Evolutionary conservation across 2,888 invertebrate species (phyloP).

Genomic region (Scaptomyza flava): DNA sequence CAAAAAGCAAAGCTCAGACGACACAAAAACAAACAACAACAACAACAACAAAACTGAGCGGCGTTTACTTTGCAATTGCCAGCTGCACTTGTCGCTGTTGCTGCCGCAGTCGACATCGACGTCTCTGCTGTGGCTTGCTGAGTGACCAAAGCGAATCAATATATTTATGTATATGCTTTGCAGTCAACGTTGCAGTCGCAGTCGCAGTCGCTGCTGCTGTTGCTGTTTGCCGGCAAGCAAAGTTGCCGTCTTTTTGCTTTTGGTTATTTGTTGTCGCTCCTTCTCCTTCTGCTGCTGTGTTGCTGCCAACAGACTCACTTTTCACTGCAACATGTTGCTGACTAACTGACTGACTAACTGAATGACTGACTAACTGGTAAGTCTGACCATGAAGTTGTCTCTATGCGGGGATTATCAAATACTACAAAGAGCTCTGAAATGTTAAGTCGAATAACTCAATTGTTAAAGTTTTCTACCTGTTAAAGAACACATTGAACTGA

Average conservation of each 20-base stretch:
- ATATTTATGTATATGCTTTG: conserved; percentile 51
- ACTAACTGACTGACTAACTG: conserved; percentile 51
- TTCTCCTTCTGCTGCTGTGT: conserved; percentile 12
- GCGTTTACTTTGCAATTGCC: conserved; percentile 50
- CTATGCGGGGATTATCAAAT: conserved; percentile 50
- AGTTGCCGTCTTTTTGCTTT: conserved; percentile 66
- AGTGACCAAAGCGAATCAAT: conserved; percentile 76
- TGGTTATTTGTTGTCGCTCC: conserved; percentile 18
- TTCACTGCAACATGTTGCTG: conserved; percentile 65
- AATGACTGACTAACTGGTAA: conserved; percentile 32
- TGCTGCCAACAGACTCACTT: conserved; percentile 67
- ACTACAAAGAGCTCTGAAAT: conserved; percentile 29
- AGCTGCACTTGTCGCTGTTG: conserved; percentile 54
- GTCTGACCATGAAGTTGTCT: conserved; percentile 47
- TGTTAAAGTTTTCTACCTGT: background rate
- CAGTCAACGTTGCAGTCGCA: conserved; percentile 9
- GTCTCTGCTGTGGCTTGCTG: conserved; percentile 30
- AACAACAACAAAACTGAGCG: conserved; percentile 4
- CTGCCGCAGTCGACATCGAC: conserved; percentile 6
- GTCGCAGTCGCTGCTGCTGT: conserved; percentile 15
- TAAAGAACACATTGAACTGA: too few species aligned
- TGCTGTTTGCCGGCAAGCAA: conserved; percentile 50
- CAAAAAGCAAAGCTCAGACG: conserved; percentile 15
- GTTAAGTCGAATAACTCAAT: background rate
- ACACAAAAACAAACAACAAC: conserved; percentile 2